Evolutionary conservation across 2,888 invertebrate genomes (phyloP).

Genomic region (Stenodema calcarata): DNA sequence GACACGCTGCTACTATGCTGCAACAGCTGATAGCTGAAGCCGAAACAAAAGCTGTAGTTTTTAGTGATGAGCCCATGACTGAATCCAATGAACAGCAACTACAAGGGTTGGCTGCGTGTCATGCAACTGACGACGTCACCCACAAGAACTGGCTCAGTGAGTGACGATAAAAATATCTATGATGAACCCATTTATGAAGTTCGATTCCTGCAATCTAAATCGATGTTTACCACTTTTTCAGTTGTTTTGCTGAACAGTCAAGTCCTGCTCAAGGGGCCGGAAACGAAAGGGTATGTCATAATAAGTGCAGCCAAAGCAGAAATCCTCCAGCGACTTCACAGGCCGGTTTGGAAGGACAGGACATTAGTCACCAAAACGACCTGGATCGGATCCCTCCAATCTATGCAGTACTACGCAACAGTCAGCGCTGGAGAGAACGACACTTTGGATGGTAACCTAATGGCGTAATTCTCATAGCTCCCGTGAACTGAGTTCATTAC

Average conservation of each 20-base stretch:
- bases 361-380: slow-evolving; percentile 92
- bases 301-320: slow-evolving; percentile 95
- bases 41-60: slow-evolving; percentile 92
- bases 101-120: slow-evolving; percentile 85
- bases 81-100: slow-evolving; percentile 77
- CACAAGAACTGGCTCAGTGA: slow-evolving; percentile 94
- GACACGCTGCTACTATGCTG: slow-evolving; percentile 81
- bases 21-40: slow-evolving; percentile 92
- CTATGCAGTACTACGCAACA: slow-evolving; percentile 99
- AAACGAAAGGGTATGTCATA: slow-evolving; percentile 96
- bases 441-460: slow-evolving; percentile 66
- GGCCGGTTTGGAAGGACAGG: slow-evolving; percentile 86
- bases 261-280: slow-evolving; percentile 92
- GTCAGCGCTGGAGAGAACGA: slow-evolving; percentile 82
- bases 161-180: slow-evolving; percentile 57
- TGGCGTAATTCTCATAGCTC: not conserved
- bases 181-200: not conserved
- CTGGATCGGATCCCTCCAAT: slow-evolving; percentile 93
- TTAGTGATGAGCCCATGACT: slow-evolving; percentile 90
- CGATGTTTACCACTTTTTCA: slow-evolving; percentile 60
- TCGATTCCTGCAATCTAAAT: not conserved
- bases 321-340: slow-evolving; percentile 86
- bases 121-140: slow-evolving; percentile 82
- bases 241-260: slow-evolving; percentile 92
- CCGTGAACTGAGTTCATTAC: no score